Evolutionary conservation across 2,888 invertebrate genomes (phyloP).

Genomic region (Anodontia alba): DNA sequence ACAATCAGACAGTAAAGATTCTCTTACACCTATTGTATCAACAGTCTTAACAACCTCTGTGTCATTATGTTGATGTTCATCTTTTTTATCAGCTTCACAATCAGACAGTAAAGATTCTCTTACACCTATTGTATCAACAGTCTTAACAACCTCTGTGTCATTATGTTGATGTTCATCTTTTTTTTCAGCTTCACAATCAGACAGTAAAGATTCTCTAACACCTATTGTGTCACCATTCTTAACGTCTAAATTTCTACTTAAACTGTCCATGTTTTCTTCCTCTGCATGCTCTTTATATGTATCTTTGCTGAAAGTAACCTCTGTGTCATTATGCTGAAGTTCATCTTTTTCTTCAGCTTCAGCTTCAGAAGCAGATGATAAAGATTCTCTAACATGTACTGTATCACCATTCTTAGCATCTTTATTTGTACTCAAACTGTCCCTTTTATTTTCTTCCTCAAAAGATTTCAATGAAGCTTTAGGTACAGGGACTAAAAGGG

Average conservation of each 20-base stretch:
- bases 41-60: too few relatives aligned
- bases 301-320: neutral
- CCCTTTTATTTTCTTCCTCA: neutral
- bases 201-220: neutral
- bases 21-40: too few relatives aligned
- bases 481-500: conserved; percentile 70
- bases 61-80: neutral
- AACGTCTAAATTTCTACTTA: too few relatives aligned
- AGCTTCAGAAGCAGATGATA: too few relatives aligned
- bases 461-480: conserved; percentile 4
- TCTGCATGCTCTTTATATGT: too few relatives aligned
- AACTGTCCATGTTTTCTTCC: too few relatives aligned
- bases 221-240: too few relatives aligned
- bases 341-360: neutral
- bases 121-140: too few relatives aligned
- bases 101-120: neutral
- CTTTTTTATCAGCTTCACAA: neutral
- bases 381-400: too few relatives aligned
- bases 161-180: neutral
- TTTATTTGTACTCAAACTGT: neutral
- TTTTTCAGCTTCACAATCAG: neutral
- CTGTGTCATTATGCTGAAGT: neutral
- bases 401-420: neutral
- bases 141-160: neutral
- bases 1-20: neutral